Evolutionary conservation across 2,888 invertebrate genomes (phyloP).

Genomic region (Drosophila tripunctata): DNA sequence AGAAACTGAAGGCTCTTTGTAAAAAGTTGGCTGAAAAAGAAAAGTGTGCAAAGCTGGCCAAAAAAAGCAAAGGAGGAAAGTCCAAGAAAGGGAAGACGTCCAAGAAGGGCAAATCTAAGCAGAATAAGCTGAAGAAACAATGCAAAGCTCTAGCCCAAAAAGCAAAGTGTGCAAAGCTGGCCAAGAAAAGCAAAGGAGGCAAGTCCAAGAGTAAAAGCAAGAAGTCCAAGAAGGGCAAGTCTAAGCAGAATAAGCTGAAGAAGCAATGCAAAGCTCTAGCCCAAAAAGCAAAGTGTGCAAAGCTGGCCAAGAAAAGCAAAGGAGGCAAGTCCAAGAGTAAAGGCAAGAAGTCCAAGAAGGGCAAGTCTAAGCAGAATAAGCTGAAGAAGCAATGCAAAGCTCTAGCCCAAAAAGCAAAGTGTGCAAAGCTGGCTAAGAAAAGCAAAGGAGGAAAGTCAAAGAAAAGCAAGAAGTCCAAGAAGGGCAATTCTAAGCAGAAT

Average conservation of each 20-base stretch:
- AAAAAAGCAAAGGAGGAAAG: background rate
- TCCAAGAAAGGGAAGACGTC: background rate
- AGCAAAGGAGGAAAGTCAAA: background rate
- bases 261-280: background rate
- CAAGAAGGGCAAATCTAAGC: background rate
- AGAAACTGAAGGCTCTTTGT: background rate
- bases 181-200: too few relatives aligned
- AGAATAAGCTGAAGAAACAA: background rate
- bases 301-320: conserved; percentile 2
- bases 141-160: background rate
- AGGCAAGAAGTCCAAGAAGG: too few relatives aligned
- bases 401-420: too few relatives aligned
- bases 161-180: too few relatives aligned
- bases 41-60: background rate
- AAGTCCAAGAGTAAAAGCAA: conserved; percentile 1
- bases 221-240: background rate
- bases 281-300: too few relatives aligned
- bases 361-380: background rate
- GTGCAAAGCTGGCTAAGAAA: too few relatives aligned
- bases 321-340: background rate
- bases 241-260: background rate
- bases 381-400: background rate
- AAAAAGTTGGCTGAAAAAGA: background rate
- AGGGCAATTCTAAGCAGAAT: background rate
- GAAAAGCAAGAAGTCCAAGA: background rate